Base-by-base conservation (phyloP, 2,113 vertebrate genomes). In the Formicarius rufipectus region DNA sequence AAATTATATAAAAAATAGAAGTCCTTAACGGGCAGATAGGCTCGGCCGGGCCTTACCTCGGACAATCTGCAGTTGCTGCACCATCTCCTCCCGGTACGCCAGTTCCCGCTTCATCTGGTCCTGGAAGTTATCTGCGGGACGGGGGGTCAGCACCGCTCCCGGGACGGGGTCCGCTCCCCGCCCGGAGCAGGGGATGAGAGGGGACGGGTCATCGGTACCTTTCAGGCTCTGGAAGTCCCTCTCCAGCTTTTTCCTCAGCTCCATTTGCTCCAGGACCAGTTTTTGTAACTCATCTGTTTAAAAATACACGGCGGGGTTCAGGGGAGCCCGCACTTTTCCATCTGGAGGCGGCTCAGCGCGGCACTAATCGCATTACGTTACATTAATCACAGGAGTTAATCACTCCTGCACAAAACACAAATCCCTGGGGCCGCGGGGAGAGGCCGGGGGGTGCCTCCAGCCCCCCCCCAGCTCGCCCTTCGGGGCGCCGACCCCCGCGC, bases 61-160 rank as follows among this genome's bases (percentile, higher is more conserved):
- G 92, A 99, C 99, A 97, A 99, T 99, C 97, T 99, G 99, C 95
- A 99, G 98, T 98, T 99, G 99, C 97, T 99, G 99, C 89, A 99
- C 99, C 99, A 99, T 99, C 96, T 99, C 99, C 93, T 99, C 99
- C 96, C 99, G 98, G 96, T 99, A 99, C 89, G 99, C 99, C 97
- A 99, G 98, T 98, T 99, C 99, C 92, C 99, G 98, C 97, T 99
- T 99, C 99, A 99, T 99, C 98, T 99, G 99, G 97, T 99, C 99
- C 98, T 99, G 99, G 97, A 99, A 99, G 98, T 99, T 99, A 98
- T 99, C 99, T 99, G 98, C 5, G 60, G 89, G 74, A 45, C 45
- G 47, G 47, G 66, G 49, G 47, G 33, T 75, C n/a, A 93, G 83
- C 66, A 1, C 53, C 52, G 33, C 42, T 15, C 22, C 71, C 33